Evolutionary conservation across 1,140 invertebrate species (phyloP).

Genomic region (Pygmarrhopalites habei): DNA sequence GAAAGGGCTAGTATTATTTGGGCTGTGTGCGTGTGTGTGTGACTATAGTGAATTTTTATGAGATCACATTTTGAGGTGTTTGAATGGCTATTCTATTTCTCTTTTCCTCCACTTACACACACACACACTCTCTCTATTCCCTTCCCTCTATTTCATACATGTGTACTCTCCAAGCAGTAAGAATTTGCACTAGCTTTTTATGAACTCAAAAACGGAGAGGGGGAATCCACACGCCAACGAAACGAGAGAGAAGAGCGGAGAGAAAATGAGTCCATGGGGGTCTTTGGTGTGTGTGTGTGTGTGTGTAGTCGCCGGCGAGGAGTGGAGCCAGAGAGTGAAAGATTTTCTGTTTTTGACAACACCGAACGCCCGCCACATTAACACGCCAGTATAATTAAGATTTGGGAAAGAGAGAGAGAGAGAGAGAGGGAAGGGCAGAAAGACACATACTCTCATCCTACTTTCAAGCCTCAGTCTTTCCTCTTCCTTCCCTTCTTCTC

Average conservation of each 20-base stretch:
- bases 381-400: conserved; percentile 36
- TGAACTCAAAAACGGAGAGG: no score
- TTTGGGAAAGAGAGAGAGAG: conserved; percentile 22
- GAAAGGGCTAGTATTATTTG: no score
- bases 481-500: not conserved
- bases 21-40: no score
- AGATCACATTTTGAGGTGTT: no score
- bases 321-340: conserved; percentile 12
- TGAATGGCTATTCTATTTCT: no score
- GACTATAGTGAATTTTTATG: no score
- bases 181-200: no score
- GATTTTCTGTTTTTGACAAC: conserved; percentile 35
- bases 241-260: not conserved
- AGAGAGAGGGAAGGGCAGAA: not conserved
- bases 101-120: no score
- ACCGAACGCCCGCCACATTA: conserved; percentile 33
- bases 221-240: no score
- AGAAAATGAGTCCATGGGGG: conserved; percentile 32
- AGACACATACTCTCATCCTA: not conserved
- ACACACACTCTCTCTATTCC: no score
- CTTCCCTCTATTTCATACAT: no score
- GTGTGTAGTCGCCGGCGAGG: conserved; percentile 2
- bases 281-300: conserved; percentile 18
- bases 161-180: no score
- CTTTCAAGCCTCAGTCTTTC: not conserved